These are phyloP conservation scores for Acronicta psi DNA, from an alignment of 2,888 invertebrate species.

Conservation along the genomic window DNA sequence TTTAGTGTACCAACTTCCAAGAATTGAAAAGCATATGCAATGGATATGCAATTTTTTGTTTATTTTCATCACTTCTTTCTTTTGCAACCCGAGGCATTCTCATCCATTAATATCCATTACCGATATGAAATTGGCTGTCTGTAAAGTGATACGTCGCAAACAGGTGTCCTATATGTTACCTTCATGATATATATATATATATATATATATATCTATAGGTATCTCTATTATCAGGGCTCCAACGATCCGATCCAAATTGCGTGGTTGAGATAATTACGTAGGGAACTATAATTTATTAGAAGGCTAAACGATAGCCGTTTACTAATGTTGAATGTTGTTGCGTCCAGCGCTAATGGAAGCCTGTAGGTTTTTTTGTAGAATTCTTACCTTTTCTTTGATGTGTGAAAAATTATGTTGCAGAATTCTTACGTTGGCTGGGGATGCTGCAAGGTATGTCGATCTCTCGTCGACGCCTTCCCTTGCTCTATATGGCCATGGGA, in stretches of 20 bases:
- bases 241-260: conserved; percentile 34
- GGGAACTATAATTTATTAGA: conserved; percentile 35
- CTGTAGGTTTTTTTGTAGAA: not conserved
- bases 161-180: conserved; percentile 36
- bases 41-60: conserved; percentile 33
- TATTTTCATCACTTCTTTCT: conserved; percentile 14
- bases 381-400: too few species aligned
- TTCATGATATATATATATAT: conserved; percentile 18
- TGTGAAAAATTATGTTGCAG: too few species aligned
- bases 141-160: conserved; percentile 46
- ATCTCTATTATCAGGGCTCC: not conserved
- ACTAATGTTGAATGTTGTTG: conserved; percentile 13
- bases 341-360: not conserved
- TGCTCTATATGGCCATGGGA: too few species aligned
- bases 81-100: conserved; percentile 36
- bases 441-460: too few species aligned
- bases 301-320: conserved; percentile 14
- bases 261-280: conserved; percentile 33
- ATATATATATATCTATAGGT: too few species aligned
- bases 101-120: conserved; percentile 58
- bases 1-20: not conserved
- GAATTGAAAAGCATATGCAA: conserved; percentile 6
- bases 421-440: too few species aligned
- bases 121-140: conserved; percentile 53
- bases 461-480: too few species aligned